Percentiles rank a stretch among this genome's conserved stretches.
Conservation (phyloP, 1,140 invertebrate species). For the Euura lappo region DNA sequence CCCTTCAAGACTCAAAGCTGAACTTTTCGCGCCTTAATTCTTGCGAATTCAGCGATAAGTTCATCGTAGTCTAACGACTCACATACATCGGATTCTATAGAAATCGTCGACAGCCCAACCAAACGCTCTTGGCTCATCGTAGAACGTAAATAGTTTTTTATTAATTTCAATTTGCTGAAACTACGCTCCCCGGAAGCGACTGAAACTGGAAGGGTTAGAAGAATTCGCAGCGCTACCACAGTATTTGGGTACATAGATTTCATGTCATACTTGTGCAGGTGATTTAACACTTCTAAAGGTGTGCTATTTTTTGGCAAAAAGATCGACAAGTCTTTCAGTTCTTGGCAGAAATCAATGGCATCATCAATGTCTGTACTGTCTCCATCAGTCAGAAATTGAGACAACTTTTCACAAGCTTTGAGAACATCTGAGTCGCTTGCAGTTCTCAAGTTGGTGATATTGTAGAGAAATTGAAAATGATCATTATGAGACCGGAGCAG, state of each 20-base stretch:
- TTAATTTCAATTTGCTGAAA: conserved; percentile 1
- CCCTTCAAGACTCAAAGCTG: not conserved
- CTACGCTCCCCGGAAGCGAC: not conserved
- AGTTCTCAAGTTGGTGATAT: not conserved
- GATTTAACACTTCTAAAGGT: not conserved
- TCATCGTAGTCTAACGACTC: not conserved
- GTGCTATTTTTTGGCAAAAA: not conserved
- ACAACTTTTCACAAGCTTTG: not conserved
- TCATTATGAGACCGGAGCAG: not conserved
- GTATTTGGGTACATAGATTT: not conserved
- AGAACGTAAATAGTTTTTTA: conserved; percentile 3
- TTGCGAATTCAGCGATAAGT: conserved; percentile 2
- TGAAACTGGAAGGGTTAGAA: not conserved
- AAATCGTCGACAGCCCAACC: not conserved
- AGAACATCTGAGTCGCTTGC: not conserved
- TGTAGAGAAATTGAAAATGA: not conserved
- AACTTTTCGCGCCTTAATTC: not conserved
- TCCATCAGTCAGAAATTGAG: not conserved
- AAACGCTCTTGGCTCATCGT: not conserved
- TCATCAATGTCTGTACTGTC: not conserved
- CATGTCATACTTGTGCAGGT: not conserved
- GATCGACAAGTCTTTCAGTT: not conserved
- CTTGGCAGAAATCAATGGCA: not conserved
- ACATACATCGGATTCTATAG: not conserved
- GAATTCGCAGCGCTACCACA: not conserved